Conservation (phyloP, 2,888 invertebrate species). For the Aporophyla lueneburgensis region DNA sequence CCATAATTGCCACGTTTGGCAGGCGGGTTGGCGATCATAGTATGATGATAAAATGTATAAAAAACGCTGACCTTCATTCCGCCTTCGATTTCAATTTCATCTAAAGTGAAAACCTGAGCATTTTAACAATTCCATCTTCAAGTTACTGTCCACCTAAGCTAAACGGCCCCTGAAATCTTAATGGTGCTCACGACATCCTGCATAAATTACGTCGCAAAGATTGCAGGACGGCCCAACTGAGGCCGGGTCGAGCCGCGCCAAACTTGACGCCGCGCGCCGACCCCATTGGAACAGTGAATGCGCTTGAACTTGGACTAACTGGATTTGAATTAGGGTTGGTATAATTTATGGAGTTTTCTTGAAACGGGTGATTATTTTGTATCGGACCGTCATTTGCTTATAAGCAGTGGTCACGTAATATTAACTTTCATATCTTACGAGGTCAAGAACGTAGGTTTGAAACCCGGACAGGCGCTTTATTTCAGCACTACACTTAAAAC, state of each 20-base stretch:
- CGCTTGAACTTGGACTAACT: not conserved
- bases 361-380: not conserved
- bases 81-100: too few species aligned
- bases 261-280: not conserved
- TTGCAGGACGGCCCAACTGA: not conserved
- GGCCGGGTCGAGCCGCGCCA: not conserved
- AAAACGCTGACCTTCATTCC: too few species aligned
- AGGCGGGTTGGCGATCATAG: too few species aligned
- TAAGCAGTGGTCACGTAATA: too few species aligned
- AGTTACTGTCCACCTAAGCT: not conserved
- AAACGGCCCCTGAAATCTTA: slow-evolving; percentile 30
- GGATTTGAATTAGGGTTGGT: not conserved
- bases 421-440: too few species aligned
- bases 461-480: too few species aligned
- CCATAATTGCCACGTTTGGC: too few species aligned
- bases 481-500: too few species aligned
- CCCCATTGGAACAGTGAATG: not conserved
- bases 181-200: slow-evolving; percentile 38
- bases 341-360: not conserved
- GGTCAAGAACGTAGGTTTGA: too few species aligned
- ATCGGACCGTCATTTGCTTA: too few species aligned
- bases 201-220: slow-evolving; percentile 49
- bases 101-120: too few species aligned
- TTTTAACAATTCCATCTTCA: not conserved
- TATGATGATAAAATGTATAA: too few species aligned